phyloP scores from a whole-genome alignment of 2,797 vertebrate genomes.

The Yasuhikotakia modesta region DNA sequence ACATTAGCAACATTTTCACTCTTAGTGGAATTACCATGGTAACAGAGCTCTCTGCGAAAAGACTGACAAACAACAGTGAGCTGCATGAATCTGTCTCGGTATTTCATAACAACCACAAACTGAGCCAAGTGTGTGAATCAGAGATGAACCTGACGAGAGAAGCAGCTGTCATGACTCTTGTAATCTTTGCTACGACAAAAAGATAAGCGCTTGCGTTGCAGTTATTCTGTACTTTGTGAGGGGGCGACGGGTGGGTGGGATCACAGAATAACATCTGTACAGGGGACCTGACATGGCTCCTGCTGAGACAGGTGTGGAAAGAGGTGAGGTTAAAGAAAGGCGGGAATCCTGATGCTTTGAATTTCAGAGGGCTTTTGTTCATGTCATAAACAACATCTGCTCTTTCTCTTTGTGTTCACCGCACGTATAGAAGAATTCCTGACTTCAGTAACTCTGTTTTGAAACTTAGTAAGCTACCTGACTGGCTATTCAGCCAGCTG shows the following conservation, averaged over 20 bases:
- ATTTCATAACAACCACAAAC: conserved; percentile 65
- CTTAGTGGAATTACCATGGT: conserved; percentile 80
- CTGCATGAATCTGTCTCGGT: conserved; percentile 69
- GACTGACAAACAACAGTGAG: conserved; percentile 66
- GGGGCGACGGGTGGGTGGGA: neutral
- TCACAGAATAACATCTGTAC: neutral
- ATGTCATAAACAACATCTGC: conserved; percentile 45
- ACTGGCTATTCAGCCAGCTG: neutral
- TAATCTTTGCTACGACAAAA: conserved; percentile 2
- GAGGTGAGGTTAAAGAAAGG: conserved; percentile 9
- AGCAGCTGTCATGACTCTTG: conserved; percentile 45
- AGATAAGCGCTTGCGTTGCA: conserved; percentile 5
- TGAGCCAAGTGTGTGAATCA: conserved; percentile 43
- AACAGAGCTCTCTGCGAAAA: conserved; percentile 73
- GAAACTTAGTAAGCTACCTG: neutral
- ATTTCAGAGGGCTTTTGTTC: conserved; percentile 46
- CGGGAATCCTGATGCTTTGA: neutral
- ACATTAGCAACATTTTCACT: conserved; percentile 57
- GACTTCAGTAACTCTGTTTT: neutral
- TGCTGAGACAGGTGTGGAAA: neutral
- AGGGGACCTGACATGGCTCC: neutral
- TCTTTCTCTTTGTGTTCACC: conserved; percentile 30
- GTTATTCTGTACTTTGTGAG: neutral
- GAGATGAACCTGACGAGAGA: conserved; percentile 25
- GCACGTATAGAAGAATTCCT: neutral